Evolutionary conservation across 1,140 invertebrate genomes (phyloP).

Genomic region (Drosophila dunni): DNA sequence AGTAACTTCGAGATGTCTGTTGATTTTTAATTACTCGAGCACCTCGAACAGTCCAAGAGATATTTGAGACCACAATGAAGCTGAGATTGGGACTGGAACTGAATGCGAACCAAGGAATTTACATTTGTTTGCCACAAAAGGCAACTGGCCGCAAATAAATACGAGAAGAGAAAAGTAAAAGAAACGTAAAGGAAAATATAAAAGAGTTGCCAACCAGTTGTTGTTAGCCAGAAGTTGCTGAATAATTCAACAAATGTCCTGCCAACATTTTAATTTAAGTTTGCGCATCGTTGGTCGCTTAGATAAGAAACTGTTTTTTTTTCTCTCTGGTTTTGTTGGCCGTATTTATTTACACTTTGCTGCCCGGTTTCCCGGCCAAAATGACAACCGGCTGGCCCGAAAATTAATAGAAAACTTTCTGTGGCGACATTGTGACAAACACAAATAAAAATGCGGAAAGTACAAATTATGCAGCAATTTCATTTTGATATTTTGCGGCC

Average conservation of each 20-base stretch:
- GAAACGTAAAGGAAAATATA: slow-evolving; percentile 34
- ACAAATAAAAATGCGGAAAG: slow-evolving; percentile 70
- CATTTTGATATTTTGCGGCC: slow-evolving; percentile 77
- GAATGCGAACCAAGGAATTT: slow-evolving; percentile 27
- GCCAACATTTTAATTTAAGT: slow-evolving; percentile 83
- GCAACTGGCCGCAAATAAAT: slow-evolving; percentile 47
- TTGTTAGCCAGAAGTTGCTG: slow-evolving; percentile 59
- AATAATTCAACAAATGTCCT: slow-evolving; percentile 82
- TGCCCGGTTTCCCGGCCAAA: slow-evolving; percentile 51
- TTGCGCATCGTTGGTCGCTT: slow-evolving; percentile 71
- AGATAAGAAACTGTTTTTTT: slow-evolving; percentile 68
- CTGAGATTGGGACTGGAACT: slow-evolving; percentile 3
- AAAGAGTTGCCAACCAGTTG: slow-evolving; percentile 43
- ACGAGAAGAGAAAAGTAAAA: slow-evolving; percentile 36
- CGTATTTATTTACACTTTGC: slow-evolving; percentile 81
- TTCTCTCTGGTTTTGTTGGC: slow-evolving; percentile 9
- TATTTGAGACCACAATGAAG: slow-evolving; percentile 30
- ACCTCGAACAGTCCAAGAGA: slow-evolving; percentile 31
- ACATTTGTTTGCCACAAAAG: slow-evolving; percentile 57
- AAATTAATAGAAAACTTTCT: slow-evolving; percentile 82
- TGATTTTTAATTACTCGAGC: slow-evolving; percentile 71
- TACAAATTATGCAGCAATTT: slow-evolving; percentile 83
- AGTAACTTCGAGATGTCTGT: slow-evolving; percentile 28
- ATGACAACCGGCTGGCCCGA: slow-evolving; percentile 60
- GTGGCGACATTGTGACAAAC: slow-evolving; percentile 61